These are phyloP conservation scores for Ovibos moschatus DNA, from an alignment of 2,113 vertebrate genomes.

Conservation along the genomic window DNA sequence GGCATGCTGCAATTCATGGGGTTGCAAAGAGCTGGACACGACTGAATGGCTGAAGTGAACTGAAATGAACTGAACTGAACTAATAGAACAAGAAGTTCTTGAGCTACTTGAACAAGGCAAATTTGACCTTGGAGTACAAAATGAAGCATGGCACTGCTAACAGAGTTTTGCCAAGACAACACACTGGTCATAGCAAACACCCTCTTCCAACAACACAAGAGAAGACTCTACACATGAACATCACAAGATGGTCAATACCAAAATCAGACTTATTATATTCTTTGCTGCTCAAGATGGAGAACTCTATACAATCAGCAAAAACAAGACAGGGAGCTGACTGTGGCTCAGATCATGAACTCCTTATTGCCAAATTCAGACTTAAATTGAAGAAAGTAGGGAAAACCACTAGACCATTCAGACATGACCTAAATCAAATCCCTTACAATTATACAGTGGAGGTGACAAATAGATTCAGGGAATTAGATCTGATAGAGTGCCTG, in stretches of 20 bases:
- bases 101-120: neutral
- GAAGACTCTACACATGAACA: neutral
- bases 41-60: too few species aligned
- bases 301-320: neutral
- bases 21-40: fast-evolving
- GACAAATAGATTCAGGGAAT: neutral
- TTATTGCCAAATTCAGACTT: neutral
- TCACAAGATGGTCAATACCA: neutral
- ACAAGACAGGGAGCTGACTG: neutral
- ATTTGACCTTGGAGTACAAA: neutral
- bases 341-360: neutral
- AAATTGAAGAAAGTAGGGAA: neutral
- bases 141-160: neutral
- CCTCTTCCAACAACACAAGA: neutral
- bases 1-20: too few species aligned
- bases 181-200: neutral
- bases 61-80: neutral
- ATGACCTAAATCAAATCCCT: neutral
- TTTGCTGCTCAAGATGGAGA: neutral
- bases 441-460: neutral
- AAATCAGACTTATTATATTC: neutral
- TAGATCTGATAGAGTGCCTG: neutral
- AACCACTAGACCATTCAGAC: neutral
- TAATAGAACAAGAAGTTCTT: neutral
- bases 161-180: neutral